A percentile compares a stretch with the other conserved stretches of the same genome.
phyloP scores from a whole-genome alignment of 2,888 invertebrate genomes.

The Macrophya annulata region DNA sequence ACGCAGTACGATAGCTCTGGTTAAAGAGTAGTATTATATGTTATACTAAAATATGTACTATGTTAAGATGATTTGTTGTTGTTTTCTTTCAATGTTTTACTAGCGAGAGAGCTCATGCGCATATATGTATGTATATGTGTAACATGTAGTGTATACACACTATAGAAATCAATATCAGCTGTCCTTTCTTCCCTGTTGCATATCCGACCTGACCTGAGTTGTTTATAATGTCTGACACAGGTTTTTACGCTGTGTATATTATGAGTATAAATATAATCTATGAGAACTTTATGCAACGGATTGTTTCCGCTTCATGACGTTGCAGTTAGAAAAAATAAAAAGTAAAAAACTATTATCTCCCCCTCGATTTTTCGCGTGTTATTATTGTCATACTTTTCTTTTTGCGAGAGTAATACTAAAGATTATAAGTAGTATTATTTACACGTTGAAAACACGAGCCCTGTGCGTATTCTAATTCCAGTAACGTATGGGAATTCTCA shows the following conservation, averaged over 20 bases:
- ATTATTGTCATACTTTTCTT: not conserved
- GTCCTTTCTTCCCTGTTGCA: conserved; percentile 49
- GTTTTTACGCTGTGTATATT: not conserved
- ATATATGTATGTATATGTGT: too few relatives aligned
- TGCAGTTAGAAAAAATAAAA: too few relatives aligned
- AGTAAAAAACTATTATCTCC: not conserved
- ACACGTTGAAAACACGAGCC: conserved; percentile 25
- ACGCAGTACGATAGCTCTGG: not conserved
- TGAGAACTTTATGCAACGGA: not conserved
- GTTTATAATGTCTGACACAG: not conserved
- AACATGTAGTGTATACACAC: not conserved
- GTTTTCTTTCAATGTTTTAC: not conserved
- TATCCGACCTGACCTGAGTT: conserved; percentile 26
- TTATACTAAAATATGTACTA: not conserved
- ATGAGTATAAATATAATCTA: not conserved
- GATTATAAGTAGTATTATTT: not conserved
- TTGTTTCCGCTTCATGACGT: not conserved
- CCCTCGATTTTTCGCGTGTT: not conserved
- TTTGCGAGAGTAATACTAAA: not conserved
- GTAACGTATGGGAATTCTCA: conserved; percentile 41
- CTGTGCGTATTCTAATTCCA: conserved; percentile 23
- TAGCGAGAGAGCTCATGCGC: not conserved
- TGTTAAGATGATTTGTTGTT: not conserved
- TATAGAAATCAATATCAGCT: conserved; percentile 51
- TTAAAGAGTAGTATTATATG: not conserved